Evolutionary conservation across 2,797 vertebrate species (phyloP), one percentile per base, ranked within the genome.

Genomic region (Coluber constrictor): DNA sequence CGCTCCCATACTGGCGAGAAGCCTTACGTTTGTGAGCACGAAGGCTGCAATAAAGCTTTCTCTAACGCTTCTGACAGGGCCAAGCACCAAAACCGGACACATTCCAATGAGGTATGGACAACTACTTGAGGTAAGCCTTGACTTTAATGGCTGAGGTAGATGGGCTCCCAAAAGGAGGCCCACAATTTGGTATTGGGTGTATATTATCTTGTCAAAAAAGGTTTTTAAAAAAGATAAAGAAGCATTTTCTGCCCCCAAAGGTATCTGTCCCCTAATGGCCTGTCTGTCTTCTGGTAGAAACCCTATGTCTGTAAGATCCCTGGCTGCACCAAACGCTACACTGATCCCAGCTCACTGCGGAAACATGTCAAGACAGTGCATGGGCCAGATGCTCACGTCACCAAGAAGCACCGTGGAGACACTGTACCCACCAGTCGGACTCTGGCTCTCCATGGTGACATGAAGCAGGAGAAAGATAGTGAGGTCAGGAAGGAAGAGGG

Each of bases 281-380:
- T 47, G 0, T 18, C 1, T 25, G 63, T 66, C 5, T 3, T 37
- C 74, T 10, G 83, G 11, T 97, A 99, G 99, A 99, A 99, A 97
- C 99, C 99, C 0, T 99, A 99, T 0, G 98, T 99, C 16, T 99
- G 99, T 93, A 99, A 99, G 97, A 99, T 99, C 47, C 99, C 99
- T 0, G 99, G 99, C 95, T 99, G 99, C 97, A 99, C 99, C 94
- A 99, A 99, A 94, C 98, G 99, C 86, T 99, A 99, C 97, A 99
- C 99, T 0, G 99, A 99, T 94, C 99, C 99, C 83, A 99, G 99
- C 95, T 99, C 99, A 0, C 97, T 99, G 91, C 97, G 99, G 29
- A 99, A 99, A 91, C 99, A 99, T 0, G 99, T 99, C 57, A 99
- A 99, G 96, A 99, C 99, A 0, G 99, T 99, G 43, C 99, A 99